Evolutionary conservation across 2,797 vertebrate species (phyloP).

Genomic region (Limosa lapponica): DNA sequence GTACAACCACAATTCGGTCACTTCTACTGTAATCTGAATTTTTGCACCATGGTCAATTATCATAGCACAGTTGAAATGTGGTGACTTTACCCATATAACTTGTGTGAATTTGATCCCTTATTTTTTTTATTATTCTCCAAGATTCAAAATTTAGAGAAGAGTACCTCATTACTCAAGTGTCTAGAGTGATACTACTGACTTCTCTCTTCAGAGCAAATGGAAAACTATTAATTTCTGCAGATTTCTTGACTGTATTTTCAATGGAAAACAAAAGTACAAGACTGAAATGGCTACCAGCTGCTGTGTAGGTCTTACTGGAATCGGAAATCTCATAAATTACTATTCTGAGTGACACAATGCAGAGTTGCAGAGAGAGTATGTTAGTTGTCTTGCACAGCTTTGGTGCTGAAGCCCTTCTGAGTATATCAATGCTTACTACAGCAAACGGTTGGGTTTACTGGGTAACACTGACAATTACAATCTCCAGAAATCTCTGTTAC

Average conservation of each 20-base stretch:
- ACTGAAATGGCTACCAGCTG: background rate
- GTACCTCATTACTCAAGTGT: background rate
- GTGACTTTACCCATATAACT: background rate
- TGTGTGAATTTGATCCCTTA: background rate
- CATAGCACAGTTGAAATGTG: rapidly evolving
- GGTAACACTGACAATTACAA: background rate
- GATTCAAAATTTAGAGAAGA: background rate
- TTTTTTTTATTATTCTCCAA: background rate
- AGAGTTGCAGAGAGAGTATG: background rate
- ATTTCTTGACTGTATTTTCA: background rate
- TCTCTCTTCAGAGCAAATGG: background rate
- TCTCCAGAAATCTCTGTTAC: background rate
- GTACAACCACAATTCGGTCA: background rate
- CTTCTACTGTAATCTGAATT: background rate
- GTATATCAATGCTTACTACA: background rate
- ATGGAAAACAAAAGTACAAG: background rate
- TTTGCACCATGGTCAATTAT: background rate
- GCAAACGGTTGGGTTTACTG: background rate
- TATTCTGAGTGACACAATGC: background rate
- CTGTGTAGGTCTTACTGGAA: background rate
- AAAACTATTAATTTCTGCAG: background rate
- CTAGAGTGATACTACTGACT: background rate
- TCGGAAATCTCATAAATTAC: background rate
- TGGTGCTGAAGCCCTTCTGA: background rate
- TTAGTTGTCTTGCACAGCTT: background rate